Evolutionary conservation across 2,797 vertebrate genomes (phyloP).

Genomic region (Paedocypris micromegethes): DNA sequence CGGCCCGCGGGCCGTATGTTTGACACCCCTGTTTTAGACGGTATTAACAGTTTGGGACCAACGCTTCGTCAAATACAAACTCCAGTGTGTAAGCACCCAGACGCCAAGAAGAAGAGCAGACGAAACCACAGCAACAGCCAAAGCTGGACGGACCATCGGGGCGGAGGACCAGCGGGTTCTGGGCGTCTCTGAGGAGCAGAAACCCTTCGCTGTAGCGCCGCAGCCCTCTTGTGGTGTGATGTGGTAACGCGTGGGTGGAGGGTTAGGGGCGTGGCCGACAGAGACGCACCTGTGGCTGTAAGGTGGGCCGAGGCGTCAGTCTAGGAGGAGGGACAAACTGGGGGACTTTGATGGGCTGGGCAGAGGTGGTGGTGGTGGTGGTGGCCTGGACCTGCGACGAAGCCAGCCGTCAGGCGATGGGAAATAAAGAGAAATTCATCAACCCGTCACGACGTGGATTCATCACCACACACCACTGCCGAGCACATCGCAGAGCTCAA

Average conservation of each 20-base stretch:
- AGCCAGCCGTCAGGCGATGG: conserved; percentile 59
- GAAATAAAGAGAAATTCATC: conserved; percentile 1
- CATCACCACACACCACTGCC: conserved; percentile 39
- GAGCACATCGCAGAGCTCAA: conserved; percentile 22
- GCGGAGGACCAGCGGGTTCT: neutral
- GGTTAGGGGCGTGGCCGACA: conserved; percentile 59
- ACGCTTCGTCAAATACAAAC: conserved; percentile 8
- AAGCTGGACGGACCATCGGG: neutral
- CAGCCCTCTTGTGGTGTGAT: conserved; percentile 61
- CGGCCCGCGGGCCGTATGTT: too few species aligned
- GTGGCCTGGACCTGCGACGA: conserved; percentile 94
- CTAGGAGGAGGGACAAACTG: conserved; percentile 99
- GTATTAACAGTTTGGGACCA: neutral
- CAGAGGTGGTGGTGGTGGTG: conserved; percentile 72
- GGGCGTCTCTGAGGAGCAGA: neutral
- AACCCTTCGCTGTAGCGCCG: too few species aligned
- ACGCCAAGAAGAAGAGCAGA: conserved; percentile 51
- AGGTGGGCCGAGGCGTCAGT: conserved; percentile 96
- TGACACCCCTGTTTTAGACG: neutral
- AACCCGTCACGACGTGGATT: conserved; percentile 39
- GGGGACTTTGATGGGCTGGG: conserved; percentile 98
- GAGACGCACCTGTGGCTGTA: conserved; percentile 93
- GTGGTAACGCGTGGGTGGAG: conserved; percentile 54
- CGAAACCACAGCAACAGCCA: conserved; percentile 36
- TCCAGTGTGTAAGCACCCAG: conserved; percentile 46